Conservation (phyloP, 1,140 invertebrate species). For the Drosophila subobscura region DNA sequence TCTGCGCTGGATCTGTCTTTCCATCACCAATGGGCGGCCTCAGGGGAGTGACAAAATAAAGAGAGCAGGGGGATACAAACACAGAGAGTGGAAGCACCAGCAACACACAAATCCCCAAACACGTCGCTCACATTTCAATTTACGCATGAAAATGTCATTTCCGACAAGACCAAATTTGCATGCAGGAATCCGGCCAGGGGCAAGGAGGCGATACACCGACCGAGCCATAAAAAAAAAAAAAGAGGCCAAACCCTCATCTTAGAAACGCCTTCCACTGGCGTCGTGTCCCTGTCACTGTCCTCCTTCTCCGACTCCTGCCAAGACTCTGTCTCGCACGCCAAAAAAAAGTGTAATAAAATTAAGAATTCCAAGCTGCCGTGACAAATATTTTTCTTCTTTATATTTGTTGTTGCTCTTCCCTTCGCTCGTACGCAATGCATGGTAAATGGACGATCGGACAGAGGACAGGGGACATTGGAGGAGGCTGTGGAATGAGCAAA, state of each 20-base stretch:
- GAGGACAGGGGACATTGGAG: background rate
- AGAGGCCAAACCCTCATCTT: conserved; percentile 51
- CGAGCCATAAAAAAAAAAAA: conserved; percentile 18
- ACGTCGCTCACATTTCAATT: conserved; percentile 83
- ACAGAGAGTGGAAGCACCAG: background rate
- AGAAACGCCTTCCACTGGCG: conserved; percentile 17
- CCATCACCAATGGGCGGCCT: background rate
- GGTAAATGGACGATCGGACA: conserved; percentile 35
- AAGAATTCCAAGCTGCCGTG: conserved; percentile 83
- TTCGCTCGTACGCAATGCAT: conserved; percentile 50
- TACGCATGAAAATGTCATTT: conserved; percentile 83
- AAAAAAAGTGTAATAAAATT: conserved; percentile 79
- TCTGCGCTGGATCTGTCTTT: conserved; percentile 16
- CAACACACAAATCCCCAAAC: conserved; percentile 72
- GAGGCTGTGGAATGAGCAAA: conserved; percentile 46
- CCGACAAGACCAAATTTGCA: conserved; percentile 79
- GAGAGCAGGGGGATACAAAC: conserved; percentile 5
- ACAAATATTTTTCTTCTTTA: conserved; percentile 69
- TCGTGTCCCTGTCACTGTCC: background rate
- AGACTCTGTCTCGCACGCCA: conserved; percentile 50
- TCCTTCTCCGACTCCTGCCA: background rate
- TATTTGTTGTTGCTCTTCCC: conserved; percentile 26
- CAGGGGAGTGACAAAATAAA: background rate
- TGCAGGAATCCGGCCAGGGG: conserved; percentile 63
- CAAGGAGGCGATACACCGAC: conserved; percentile 13